Base-by-base conservation (phyloP, 2,888 invertebrate species). In the Agriopis aurantiaria region DNA sequence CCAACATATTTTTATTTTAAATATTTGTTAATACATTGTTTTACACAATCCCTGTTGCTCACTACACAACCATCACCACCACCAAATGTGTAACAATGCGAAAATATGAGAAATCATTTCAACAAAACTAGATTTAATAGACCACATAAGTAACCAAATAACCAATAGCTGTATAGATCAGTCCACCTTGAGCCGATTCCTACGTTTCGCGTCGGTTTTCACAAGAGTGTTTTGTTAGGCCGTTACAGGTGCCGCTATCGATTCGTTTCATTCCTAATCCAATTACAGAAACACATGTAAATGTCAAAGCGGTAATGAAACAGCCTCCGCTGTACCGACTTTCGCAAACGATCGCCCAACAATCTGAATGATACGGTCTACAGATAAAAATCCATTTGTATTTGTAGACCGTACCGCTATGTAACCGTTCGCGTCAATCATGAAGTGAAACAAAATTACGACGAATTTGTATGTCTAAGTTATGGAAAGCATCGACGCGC, bases 261-360 rank as follows among this genome's bases (percentile, higher is more conserved):
- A 88, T 88, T 88, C 82, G 85, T 82, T 87, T 81, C 84, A 83
- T 80, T 81, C 75, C 85, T 85, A 86, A 91, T 91, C 88, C 88
- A 90, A 91, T 92, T 88, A 91, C 79, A 85, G 83, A 84, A 88
- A 87, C 88, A 88, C 87, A 85, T 90, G 90, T 91, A 88, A 92
- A 91, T 91, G 92, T 91, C 91, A 88, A 83, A 83, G 75, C 77
- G 71, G 73, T 84, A 86, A 85, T 88, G 78, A 82, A 83, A 84
- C 79, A 82, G 75, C 75, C 75, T 71, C 75, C 63, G 70, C 70
- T 10, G 66, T 41, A 61, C 59, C 58, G 70, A 41, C 76, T 89
- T 90, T 81, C 85, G 84, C 72, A 72, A 76, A 62, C 0, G n/a
- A 49, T 69, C 7, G 52, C 48, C 59, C 57, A 49, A 46, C n/a